Base-by-base conservation (phyloP, 2,797 vertebrate genomes). In the Avahi laniger region DNA sequence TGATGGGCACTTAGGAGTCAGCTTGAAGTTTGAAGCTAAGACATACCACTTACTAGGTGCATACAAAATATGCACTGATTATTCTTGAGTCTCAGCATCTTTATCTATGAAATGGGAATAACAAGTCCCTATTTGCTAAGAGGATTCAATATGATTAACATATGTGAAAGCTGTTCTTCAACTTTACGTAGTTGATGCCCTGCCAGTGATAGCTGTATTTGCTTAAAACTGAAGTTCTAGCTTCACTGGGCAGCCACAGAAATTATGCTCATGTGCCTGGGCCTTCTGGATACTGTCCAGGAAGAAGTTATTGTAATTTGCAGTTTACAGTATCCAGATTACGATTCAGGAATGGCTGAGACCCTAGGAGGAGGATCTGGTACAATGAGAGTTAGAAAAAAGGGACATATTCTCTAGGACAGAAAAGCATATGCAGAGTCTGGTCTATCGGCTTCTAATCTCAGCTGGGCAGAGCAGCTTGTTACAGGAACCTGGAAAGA, bases 401-500 rank as follows among this genome's bases (percentile, higher is more conserved):
- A 85, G 67, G 41, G 14, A 35, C 2, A 4, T 65, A 30, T 33
- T 81, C 65, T 93, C 7, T 7, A 61, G 35, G n/a, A 35, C 22
- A 63, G 35, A 81, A 89, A 84, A 63, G 75, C 33, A 18, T 38
- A 8, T 38, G 24, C 50, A 65, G 82, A 88, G 52, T 87, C 75
- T 91, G 3, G 0, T 73, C 76, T 67, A 8, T 91, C 28, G 11
- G 87, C 59, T 78, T 93, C 93, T 90, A 72, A 94, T 96, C 96
- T 97, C 86, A 79, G 52, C 18, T 70, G 79, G 88, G 82, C 89
- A 61, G 91, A 91, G 75, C 73, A 83, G 52, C 76, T 88, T 82
- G 38, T 96, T 96, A 54, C 0, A 97, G 81, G 65, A 67, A 86
- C 83, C 91, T 90, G 95, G 80, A 84, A 93, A 54, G 95, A 96